Percentiles rank a stretch among this genome's conserved stretches.
Conservation (phyloP, 2,888 invertebrate genomes). For the Gymnocheta viridis region DNA sequence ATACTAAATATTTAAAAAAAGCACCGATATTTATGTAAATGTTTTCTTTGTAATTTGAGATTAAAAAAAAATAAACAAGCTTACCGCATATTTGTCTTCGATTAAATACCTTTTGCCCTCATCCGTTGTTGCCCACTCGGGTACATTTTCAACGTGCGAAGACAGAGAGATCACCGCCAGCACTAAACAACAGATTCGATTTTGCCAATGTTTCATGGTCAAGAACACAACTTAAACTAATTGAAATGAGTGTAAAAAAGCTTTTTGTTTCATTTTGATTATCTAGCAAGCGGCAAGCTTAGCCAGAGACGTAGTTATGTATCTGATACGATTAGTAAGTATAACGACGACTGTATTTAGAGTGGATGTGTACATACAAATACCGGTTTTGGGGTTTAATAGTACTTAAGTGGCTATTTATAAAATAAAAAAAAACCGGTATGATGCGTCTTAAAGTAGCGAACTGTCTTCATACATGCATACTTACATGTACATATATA, state of each 20-base stretch:
- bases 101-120: slow-evolving; percentile 44
- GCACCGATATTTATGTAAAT: not conserved
- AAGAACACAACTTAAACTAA: slow-evolving; percentile 50
- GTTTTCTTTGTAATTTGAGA: not conserved
- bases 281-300: not conserved
- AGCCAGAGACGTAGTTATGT: slow-evolving; percentile 12
- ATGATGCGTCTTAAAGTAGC: not conserved
- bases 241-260: slow-evolving; percentile 30
- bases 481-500: too few relatives aligned
- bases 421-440: not conserved
- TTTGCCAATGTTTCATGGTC: slow-evolving; percentile 54
- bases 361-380: not conserved
- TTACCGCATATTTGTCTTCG: slow-evolving; percentile 55
- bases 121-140: slow-evolving; percentile 50
- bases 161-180: slow-evolving; percentile 7
- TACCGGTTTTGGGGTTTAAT: not conserved
- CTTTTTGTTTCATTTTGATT: slow-evolving; percentile 6
- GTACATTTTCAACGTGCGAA: slow-evolving; percentile 4
- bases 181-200: slow-evolving; percentile 14
- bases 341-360: not conserved
- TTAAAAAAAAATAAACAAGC: not conserved
- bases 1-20: slow-evolving; percentile 27
- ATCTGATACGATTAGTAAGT: not conserved
- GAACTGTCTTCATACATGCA: not conserved
- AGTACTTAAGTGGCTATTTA: not conserved